These are phyloP conservation scores for Podocnemis expansa DNA, from an alignment of 2,113 vertebrate genomes.

Conservation along the genomic window DNA sequence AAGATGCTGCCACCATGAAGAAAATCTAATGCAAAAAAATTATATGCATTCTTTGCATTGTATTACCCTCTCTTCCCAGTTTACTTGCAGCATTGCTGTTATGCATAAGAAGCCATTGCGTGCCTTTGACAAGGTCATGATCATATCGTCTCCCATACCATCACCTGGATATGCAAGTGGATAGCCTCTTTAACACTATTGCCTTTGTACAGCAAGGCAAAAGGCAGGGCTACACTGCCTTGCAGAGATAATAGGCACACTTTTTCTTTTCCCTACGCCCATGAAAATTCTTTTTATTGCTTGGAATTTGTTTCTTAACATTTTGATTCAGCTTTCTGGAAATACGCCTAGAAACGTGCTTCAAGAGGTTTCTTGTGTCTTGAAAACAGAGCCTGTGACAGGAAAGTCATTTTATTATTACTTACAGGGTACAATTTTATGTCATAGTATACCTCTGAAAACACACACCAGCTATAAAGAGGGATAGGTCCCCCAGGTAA, in stretches of 20 bases:
- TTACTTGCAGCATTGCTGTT: background rate
- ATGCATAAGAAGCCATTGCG: background rate
- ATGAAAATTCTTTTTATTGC: background rate
- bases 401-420: background rate
- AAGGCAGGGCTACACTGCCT: background rate
- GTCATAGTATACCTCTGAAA: conserved; percentile 1
- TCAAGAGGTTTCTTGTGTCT: background rate
- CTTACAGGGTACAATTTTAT: conserved; percentile 25
- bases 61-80: background rate
- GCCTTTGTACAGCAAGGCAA: conserved; percentile 28
- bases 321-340: background rate
- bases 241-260: background rate
- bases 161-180: background rate
- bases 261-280: background rate
- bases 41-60: background rate
- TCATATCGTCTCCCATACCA: background rate
- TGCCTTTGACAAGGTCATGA: background rate
- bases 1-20: background rate
- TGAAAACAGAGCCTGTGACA: background rate
- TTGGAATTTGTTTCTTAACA: conserved; percentile 24
- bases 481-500: background rate
- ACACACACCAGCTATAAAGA: background rate
- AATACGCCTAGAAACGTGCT: background rate
- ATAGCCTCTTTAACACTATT: conserved; percentile 15
- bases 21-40: conserved; percentile 25